Percentiles rank a stretch among this genome's conserved stretches.
Evolutionary conservation across 2,797 vertebrate species (phyloP).

Genomic region (Xenopus petersii): DNA sequence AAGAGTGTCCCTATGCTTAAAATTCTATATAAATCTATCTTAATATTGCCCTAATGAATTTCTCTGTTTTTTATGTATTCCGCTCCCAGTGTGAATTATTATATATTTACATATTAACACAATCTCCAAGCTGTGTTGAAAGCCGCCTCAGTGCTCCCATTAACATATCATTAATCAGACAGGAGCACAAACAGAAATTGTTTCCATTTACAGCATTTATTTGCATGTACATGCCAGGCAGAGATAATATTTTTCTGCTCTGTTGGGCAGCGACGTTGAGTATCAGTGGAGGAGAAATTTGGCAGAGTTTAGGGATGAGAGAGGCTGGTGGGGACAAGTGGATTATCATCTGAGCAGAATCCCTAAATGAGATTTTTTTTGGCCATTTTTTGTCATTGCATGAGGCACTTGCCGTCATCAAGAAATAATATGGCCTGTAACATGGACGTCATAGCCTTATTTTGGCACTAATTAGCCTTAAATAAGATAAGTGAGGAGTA

Average conservation of each 20-base stretch:
- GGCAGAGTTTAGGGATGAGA: slow-evolving; percentile 13
- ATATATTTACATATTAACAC: slow-evolving; percentile 46
- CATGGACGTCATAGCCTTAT: too few relatives aligned
- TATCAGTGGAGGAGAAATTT: slow-evolving; percentile 24
- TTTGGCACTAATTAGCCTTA: too few relatives aligned
- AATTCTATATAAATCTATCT: slow-evolving; percentile 35
- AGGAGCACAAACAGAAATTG: slow-evolving; percentile 40
- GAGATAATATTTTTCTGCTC: slow-evolving; percentile 45
- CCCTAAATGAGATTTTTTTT: background rate
- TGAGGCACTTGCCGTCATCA: too few relatives aligned
- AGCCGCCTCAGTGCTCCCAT: slow-evolving; percentile 40
- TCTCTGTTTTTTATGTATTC: slow-evolving; percentile 36
- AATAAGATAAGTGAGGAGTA: too few relatives aligned
- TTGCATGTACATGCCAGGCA: slow-evolving; percentile 44
- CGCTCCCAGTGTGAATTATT: slow-evolving; percentile 36
- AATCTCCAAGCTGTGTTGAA: slow-evolving; percentile 39
- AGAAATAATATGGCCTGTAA: too few relatives aligned
- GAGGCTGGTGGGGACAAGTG: slow-evolving; percentile 2
- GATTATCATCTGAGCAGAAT: slow-evolving; percentile 6
- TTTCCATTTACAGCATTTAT: slow-evolving; percentile 47
- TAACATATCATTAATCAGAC: slow-evolving; percentile 50
- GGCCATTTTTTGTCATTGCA: background rate
- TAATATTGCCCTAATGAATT: slow-evolving; percentile 40
- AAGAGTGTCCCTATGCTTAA: slow-evolving; percentile 28
- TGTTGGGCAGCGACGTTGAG: slow-evolving; percentile 29